Evolutionary conservation across 2,888 invertebrate species (phyloP).

Genomic region (Camponotus fellah): DNA sequence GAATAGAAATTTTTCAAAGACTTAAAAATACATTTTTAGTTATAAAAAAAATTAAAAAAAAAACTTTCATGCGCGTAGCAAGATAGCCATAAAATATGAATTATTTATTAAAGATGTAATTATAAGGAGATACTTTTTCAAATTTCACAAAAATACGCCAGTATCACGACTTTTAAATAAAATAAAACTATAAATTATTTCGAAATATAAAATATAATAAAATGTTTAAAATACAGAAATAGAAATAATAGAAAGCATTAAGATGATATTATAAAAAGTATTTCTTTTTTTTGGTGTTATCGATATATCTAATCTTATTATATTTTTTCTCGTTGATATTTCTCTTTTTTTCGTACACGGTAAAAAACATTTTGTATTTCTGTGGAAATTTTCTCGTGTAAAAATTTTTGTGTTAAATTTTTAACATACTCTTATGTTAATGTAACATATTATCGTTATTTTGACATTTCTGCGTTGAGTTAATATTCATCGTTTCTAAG

Average conservation of each 20-base stretch:
- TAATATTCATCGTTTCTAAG: too few species aligned
- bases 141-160: neutral
- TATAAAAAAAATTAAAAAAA: neutral
- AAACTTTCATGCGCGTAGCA: neutral
- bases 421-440: too few species aligned
- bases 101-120: conserved; percentile 2
- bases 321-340: neutral
- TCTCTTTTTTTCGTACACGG: neutral
- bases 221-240: neutral
- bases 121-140: neutral
- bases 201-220: neutral
- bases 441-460: too few species aligned
- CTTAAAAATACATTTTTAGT: neutral
- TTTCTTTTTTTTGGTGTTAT: neutral
- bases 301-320: neutral
- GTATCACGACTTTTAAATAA: neutral
- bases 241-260: neutral
- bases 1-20: neutral
- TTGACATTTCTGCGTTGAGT: too few species aligned
- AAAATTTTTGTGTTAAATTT: too few species aligned
- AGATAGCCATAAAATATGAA: neutral
- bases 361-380: too few species aligned
- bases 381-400: too few species aligned
- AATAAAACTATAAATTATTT: neutral
- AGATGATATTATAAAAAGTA: neutral